Conservation (phyloP, 2,888 invertebrate species). For the Pseudococcus jackbeardsleyi region DNA sequence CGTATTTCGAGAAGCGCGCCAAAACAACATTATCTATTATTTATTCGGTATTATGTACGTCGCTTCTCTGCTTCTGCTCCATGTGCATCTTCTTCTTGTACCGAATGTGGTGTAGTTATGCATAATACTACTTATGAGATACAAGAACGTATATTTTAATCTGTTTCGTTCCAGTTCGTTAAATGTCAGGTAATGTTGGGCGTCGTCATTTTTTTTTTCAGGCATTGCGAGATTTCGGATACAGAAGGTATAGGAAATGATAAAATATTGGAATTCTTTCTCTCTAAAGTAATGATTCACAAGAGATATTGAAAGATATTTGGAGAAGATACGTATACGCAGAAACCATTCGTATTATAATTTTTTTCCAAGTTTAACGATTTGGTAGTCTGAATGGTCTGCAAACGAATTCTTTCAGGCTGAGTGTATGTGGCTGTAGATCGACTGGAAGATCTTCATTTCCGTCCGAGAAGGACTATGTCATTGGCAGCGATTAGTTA, state of each 20-base stretch:
- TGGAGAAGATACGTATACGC: background rate
- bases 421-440: background rate
- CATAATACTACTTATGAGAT: background rate
- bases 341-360: slow-evolving; percentile 5
- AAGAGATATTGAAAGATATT: slow-evolving; percentile 2
- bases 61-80: background rate
- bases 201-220: background rate
- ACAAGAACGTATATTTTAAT: background rate
- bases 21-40: slow-evolving; percentile 27
- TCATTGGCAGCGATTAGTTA: background rate
- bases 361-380: slow-evolving; percentile 7
- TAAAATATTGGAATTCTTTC: background rate
- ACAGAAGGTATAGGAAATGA: background rate
- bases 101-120: background rate
- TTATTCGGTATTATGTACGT: background rate
- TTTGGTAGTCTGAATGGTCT: background rate
- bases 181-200: background rate
- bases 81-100: background rate
- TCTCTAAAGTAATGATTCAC: background rate
- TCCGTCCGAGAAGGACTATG: background rate
- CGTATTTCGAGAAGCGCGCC: slow-evolving; percentile 27
- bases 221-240: background rate
- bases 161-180: slow-evolving; percentile 36
- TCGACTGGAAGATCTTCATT: background rate
- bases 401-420: background rate